Evolutionary conservation across 2,888 invertebrate genomes (phyloP).

Genomic region (Coleophora deauratella): DNA sequence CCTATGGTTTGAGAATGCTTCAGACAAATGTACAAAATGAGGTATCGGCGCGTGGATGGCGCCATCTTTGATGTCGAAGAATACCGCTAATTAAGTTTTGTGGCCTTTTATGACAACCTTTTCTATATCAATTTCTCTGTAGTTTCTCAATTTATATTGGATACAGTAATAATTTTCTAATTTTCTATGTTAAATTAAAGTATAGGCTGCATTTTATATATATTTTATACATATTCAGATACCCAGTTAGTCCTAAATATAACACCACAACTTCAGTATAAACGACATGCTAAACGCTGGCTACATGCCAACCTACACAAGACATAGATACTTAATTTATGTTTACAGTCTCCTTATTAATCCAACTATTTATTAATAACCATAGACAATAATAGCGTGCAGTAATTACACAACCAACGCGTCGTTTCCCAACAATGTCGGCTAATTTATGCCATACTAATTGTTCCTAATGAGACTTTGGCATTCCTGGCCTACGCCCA

Average conservation of each 20-base stretch:
- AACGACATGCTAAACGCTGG: no score
- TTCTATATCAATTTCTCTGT: no score
- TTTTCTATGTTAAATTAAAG: no score
- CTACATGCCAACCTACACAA: no score
- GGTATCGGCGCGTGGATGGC: conserved; percentile 43
- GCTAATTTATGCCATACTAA: conserved; percentile 61
- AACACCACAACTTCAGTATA: no score
- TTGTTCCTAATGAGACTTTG: conserved; percentile 56
- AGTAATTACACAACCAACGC: conserved; percentile 23
- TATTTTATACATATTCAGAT: no score
- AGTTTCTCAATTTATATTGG: no score
- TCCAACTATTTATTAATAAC: conserved; percentile 1
- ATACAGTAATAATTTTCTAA: no score
- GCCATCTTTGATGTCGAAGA: conserved; percentile 34
- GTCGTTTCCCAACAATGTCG: conserved; percentile 32
- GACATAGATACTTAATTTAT: conserved; percentile 13
- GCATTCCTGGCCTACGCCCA: conserved; percentile 42
- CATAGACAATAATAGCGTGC: conserved; percentile 3
- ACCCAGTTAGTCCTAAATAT: no score
- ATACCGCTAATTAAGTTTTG: no score
- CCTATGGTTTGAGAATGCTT: conserved; percentile 13
- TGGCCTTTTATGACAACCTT: no score
- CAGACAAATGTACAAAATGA: conserved; percentile 5
- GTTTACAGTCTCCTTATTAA: conserved; percentile 6
- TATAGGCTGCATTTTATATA: no score